These are phyloP conservation scores for Astyanax mexicanus DNA, from an alignment of 2,797 vertebrate species.

Conservation along the genomic window DNA sequence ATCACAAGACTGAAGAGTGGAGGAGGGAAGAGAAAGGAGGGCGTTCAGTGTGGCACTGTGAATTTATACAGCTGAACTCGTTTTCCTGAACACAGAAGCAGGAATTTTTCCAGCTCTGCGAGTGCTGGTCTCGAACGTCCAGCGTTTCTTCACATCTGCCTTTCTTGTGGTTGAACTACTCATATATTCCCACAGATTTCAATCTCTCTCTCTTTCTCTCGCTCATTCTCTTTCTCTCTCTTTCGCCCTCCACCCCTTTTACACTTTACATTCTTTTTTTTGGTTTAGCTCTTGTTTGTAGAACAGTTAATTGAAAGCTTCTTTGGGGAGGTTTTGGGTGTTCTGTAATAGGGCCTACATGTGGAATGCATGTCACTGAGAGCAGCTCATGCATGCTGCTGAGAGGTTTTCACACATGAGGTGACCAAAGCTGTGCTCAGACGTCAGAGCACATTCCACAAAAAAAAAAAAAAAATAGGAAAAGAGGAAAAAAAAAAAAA, in stretches of 20 bases:
- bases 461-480: too few relatives aligned
- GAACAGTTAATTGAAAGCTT: slow-evolving; percentile 68
- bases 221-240: slow-evolving; percentile 59
- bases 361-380: slow-evolving; percentile 42
- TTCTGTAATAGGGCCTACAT: slow-evolving; percentile 41
- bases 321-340: slow-evolving; percentile 53
- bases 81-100: slow-evolving; percentile 69
- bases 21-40: slow-evolving; percentile 22
- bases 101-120: slow-evolving; percentile 63
- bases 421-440: slow-evolving; percentile 1
- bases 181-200: slow-evolving; percentile 72
- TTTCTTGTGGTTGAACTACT: slow-evolving; percentile 77
- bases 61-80: slow-evolving; percentile 78
- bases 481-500: too few relatives aligned
- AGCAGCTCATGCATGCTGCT: slow-evolving; percentile 24
- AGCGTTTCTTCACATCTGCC: slow-evolving; percentile 67
- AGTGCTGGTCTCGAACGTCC: slow-evolving; percentile 65
- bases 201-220: slow-evolving; percentile 36
- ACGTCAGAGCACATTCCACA: too few relatives aligned
- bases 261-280: slow-evolving; percentile 54
- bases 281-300: slow-evolving; percentile 51
- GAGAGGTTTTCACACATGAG: slow-evolving; percentile 40
- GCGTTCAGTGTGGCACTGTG: slow-evolving; percentile 67
- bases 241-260: neutral
- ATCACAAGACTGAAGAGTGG: slow-evolving; percentile 47